Evolutionary conservation across 2,888 invertebrate genomes (phyloP).

Genomic region (Callyntrura sp.): DNA sequence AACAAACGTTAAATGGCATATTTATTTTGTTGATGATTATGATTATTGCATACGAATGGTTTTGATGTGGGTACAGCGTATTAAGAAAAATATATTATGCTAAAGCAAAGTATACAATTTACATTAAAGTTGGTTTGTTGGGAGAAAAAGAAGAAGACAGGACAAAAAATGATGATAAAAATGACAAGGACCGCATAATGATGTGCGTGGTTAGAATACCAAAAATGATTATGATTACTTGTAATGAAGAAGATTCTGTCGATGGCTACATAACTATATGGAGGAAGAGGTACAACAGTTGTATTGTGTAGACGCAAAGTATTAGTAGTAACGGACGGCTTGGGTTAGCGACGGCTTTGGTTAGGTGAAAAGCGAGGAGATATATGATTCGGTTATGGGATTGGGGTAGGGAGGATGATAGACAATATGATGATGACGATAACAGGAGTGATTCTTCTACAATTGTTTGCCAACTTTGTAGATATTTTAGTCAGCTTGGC

Average conservation of each 20-base stretch:
- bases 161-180: conserved; percentile 16
- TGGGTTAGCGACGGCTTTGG: too few relatives aligned
- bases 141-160: not conserved
- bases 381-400: too few relatives aligned
- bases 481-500: conserved; percentile 27
- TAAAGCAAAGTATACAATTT: conserved; percentile 38
- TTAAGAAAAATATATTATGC: conserved; percentile 27
- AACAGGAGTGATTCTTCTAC: conserved; percentile 10
- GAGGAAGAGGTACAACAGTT: too few relatives aligned
- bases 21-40: conserved; percentile 29
- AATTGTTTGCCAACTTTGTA: conserved; percentile 32
- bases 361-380: too few relatives aligned
- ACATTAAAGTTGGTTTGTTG: not conserved
- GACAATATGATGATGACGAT: not conserved
- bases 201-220: conserved; percentile 39
- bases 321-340: too few relatives aligned
- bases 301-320: too few relatives aligned
- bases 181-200: conserved; percentile 71
- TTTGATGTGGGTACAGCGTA: not conserved
- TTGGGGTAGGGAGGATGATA: not conserved
- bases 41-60: not conserved
- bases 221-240: conserved; percentile 4
- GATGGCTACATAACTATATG: not conserved
- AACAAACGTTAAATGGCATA: conserved; percentile 32
- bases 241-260: not conserved